A percentile compares a stretch with the other conserved stretches of the same genome.
These are phyloP conservation scores for Sorex araneus DNA, from an alignment of 2,113 vertebrate species.

Conservation along the genomic window DNA sequence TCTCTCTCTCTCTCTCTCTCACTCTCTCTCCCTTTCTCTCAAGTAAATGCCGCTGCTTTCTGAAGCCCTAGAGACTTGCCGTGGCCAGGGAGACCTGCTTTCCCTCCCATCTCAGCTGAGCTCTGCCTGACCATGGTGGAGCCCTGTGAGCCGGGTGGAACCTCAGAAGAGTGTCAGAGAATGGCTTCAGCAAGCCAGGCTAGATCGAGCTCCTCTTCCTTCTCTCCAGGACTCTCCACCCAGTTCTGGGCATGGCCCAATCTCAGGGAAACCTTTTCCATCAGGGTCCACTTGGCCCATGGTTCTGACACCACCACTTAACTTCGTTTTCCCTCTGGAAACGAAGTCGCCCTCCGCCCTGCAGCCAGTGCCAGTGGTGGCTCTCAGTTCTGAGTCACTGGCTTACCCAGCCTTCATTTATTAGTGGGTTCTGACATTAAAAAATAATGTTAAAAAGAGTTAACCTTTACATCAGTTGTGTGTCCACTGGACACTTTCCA, in stretches of 20 bases:
- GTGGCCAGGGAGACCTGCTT: background rate
- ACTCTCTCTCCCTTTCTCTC: too few species aligned
- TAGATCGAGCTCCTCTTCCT: background rate
- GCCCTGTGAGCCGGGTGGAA: background rate
- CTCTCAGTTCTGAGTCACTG: conserved; percentile 49
- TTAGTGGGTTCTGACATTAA: background rate
- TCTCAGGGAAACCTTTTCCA: background rate
- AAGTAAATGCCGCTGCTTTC: background rate
- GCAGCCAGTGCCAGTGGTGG: background rate
- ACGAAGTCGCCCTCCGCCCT: conserved; percentile 48
- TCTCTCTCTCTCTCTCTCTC: too few species aligned
- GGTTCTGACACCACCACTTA: conserved; percentile 26
- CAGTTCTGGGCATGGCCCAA: background rate
- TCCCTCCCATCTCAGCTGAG: background rate
- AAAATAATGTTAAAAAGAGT: background rate
- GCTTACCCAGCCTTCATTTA: background rate
- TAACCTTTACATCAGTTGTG: conserved; percentile 13
- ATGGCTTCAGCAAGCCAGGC: background rate
- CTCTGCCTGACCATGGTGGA: background rate
- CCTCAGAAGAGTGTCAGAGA: background rate
- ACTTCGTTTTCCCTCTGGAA: conserved; percentile 50
- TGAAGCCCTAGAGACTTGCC: background rate
- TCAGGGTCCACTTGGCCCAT: background rate
- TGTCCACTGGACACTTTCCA: conserved; percentile 48
- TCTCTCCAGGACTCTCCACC: background rate